Conservation (phyloP, 2,113 vertebrate genomes). For the Saguinus midas region DNA sequence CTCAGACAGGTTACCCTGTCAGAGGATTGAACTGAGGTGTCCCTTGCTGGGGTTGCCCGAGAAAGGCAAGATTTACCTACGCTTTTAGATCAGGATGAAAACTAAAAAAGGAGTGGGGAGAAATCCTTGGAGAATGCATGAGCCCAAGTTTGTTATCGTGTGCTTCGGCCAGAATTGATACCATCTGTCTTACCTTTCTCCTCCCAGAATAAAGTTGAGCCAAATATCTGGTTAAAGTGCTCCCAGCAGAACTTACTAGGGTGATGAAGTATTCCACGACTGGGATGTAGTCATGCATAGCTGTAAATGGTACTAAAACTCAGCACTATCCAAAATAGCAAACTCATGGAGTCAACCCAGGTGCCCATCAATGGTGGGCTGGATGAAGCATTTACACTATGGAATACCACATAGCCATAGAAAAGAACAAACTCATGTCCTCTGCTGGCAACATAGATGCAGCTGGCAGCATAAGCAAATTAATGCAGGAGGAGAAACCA, state of each 20-base stretch:
- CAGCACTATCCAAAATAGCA: too few relatives aligned
- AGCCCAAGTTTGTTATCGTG: background rate
- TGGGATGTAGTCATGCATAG: background rate
- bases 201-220: background rate
- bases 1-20: background rate
- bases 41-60: too few relatives aligned
- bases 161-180: background rate
- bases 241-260: background rate
- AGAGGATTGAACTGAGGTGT: background rate
- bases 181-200: background rate
- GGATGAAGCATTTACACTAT: too few relatives aligned
- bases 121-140: background rate
- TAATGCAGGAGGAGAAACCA: too few relatives aligned
- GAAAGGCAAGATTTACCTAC: too few relatives aligned
- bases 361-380: too few relatives aligned
- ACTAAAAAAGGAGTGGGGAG: accelerated
- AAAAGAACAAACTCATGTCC: too few relatives aligned
- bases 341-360: too few relatives aligned
- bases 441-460: too few relatives aligned
- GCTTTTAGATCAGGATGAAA: background rate
- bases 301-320: background rate
- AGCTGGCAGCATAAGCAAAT: too few relatives aligned
- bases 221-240: background rate
- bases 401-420: too few relatives aligned
- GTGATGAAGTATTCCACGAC: background rate